Evolutionary conservation across 2,797 vertebrate genomes (phyloP), one percentile per base, ranked within the genome.

Genomic region (Acanthis flammea): DNA sequence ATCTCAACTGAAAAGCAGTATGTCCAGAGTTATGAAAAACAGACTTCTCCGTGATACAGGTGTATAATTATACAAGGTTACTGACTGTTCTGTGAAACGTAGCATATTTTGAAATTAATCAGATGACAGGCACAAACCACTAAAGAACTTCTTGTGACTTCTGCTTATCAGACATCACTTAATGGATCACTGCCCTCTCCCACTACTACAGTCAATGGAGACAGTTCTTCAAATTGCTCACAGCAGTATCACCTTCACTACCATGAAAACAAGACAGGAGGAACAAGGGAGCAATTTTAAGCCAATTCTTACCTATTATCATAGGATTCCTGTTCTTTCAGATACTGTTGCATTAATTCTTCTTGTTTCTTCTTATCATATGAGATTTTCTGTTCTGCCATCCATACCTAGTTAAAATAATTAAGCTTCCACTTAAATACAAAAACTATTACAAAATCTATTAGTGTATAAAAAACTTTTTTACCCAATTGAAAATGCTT

Each of bases 341-440:
- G 91, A 77, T 99, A 99, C 3, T 99, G 99, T 91, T 99, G 98
- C 99, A 99, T 99, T 82, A 99, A 97, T 44, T 99, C 99, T 96
- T 99, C 99, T 96, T 99, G 99, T 96, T 99, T 99, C 96, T 98
- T 99, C 97, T 99, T 99, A 48, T 99, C 99, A 89, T 99, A 99
- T 1, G 98, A 99, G 91, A 99, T 98, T 96, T 99, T 99, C 97
- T 99, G 99, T 95, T 99, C 99, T 31, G 99, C 99, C 94, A 99
- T 99, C 99, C 99, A 99, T 98, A 99, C 99, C 99, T 99, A 96
- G 58, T 79, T 65, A 96, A 90, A 93, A 97, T 72, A 93, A 86
- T 31, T 12, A 53, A 19, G 25, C 39, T 86, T 87, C 70, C 60
- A 35, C 33, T 77, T 93, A 84, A 85, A 90, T 9, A 70, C n/a